Percentiles rank a stretch among this genome's conserved stretches.
phyloP scores from a whole-genome alignment of 92 coral and sea anemone species.

The Epizoanthus stellaris region DNA sequence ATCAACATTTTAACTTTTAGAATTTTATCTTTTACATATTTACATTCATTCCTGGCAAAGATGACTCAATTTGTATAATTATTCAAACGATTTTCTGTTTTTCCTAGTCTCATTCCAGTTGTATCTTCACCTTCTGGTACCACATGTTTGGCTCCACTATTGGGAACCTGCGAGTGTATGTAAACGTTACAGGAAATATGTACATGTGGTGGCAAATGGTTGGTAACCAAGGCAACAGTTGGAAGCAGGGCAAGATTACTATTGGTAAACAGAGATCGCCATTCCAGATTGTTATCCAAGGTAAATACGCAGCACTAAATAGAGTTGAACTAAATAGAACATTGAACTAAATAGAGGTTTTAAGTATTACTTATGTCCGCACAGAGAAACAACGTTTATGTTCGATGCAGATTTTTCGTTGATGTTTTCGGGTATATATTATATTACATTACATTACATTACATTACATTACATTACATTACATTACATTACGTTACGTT shows the following conservation, averaged over 20 bases:
- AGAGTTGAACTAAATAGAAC: too few species aligned
- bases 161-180: constrained; percentile 82
- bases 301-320: constrained; percentile 50
- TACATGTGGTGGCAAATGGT: constrained; percentile 87
- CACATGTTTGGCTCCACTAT: constrained; percentile 95
- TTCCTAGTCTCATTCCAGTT: constrained; percentile 79
- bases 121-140: constrained; percentile 91
- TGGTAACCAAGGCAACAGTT: constrained; percentile 90
- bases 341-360: background rate
- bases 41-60: background rate
- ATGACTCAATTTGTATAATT: too few species aligned
- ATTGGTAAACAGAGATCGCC: constrained; percentile 87
- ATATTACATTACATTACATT: too few species aligned
- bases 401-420: too few species aligned
- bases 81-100: background rate
- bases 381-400: background rate
- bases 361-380: too few species aligned
- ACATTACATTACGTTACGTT: too few species aligned
- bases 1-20: background rate
- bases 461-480: too few species aligned
- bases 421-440: too few species aligned
- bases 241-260: constrained; percentile 81
- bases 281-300: constrained; percentile 85
- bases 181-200: constrained; percentile 69
- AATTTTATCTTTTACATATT: background rate